A percentile compares a stretch with the other conserved stretches of the same genome.
These are phyloP conservation scores for Leucoptera coffeella DNA, from an alignment of 2,888 invertebrate species.

Conservation along the genomic window DNA sequence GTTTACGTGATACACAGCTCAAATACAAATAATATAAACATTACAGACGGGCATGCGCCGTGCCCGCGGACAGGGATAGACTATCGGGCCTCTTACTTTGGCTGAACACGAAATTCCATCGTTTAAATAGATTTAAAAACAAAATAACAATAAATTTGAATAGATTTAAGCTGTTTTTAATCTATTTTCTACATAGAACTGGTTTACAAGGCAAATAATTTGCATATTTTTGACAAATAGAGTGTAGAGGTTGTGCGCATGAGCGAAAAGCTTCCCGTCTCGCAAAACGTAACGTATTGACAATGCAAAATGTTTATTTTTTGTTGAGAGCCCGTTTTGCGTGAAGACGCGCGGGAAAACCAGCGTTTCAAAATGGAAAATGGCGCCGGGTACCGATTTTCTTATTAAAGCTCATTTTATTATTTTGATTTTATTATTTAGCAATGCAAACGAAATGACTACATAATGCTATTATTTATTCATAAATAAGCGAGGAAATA, in stretches of 20 bases:
- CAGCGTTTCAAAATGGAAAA: no score
- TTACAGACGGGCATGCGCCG: constrained; percentile 46
- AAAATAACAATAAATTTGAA: neutral
- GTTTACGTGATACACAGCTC: constrained; percentile 57
- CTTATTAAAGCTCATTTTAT: neutral
- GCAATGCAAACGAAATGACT: no score
- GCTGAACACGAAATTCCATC: neutral
- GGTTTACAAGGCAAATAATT: constrained; percentile 19
- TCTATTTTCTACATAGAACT: neutral
- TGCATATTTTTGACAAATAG: constrained; percentile 48
- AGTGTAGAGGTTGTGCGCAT: constrained; percentile 20
- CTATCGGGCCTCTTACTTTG: no score
- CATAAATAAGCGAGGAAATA: no score
- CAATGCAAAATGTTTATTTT: constrained; percentile 47
- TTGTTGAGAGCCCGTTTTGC: constrained; percentile 11
- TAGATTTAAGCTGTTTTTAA: neutral
- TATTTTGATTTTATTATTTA: constrained; percentile 1
- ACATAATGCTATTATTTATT: no score
- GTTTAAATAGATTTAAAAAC: neutral
- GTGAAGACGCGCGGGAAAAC: neutral
- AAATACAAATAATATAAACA: constrained; percentile 58
- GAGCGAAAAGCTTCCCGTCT: constrained; percentile 17
- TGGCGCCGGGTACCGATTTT: neutral
- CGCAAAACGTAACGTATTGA: constrained; percentile 40
- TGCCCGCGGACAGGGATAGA: constrained; percentile 28